Evolutionary conservation across 2,113 vertebrate genomes (phyloP), one percentile per base, ranked within the genome.

Genomic region (Syngnathus typhle): DNA sequence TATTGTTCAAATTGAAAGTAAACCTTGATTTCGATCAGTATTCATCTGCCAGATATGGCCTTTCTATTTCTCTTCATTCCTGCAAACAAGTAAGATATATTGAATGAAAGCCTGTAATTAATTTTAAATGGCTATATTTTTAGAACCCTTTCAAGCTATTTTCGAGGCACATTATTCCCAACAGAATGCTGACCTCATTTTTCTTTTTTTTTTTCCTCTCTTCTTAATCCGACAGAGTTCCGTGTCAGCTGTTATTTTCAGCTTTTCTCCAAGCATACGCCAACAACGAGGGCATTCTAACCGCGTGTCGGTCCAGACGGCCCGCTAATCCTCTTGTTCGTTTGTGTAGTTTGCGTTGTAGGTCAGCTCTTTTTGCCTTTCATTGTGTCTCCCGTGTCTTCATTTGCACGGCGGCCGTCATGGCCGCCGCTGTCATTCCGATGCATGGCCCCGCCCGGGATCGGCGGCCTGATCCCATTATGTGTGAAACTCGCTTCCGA

Each of bases 401-500:
- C 85, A 84, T 84, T 62, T 80, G 63, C 82, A 70, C 84, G 71
- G 84, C 80, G 62, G 64, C 75, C 44, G 73, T 61, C 85, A 81
- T 89, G 82, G 73, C 76, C 79, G 70, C 84, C 77, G 70, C 81
- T 77, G 67, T 67, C 81, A 71, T 79, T 80, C 83, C 60, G 83
- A 89, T 87, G 83, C 85, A 74, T 75, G 69, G 74, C 76, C 64
- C 63, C n/a, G 6, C 65, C 63, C n/a, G 6, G 85, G 82, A 86
- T 87, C 83, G 75, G 41, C 58, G 68, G 74, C 70, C 56, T 72
- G 74, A 88, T 90, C 85, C 81, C 69, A 70, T 91, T 89, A 90
- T 81, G 87, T 88, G 85, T 87, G 87, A 90, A 89, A 89, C 86
- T 88, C 86, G 78, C 80, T 88, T 89, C 84, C 85, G 85, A 44